phyloP scores from a whole-genome alignment of 1,140 invertebrate species.

The Calliphora vicina region DNA sequence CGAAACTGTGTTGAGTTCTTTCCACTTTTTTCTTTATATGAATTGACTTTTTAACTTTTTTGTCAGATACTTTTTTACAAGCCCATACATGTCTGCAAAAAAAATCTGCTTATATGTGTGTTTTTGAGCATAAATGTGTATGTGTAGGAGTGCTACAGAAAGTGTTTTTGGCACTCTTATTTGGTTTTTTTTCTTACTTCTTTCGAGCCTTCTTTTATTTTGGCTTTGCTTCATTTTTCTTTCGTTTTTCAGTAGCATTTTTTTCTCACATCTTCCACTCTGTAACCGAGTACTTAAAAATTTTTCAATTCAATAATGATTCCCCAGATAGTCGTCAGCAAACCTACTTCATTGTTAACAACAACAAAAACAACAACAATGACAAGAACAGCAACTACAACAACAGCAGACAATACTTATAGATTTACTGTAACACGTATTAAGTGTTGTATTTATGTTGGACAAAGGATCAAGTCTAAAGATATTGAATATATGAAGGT shows the following conservation, averaged over 20 bases:
- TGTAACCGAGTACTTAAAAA: neutral
- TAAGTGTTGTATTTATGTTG: neutral
- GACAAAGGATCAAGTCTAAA: neutral
- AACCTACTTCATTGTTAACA: conserved; percentile 10
- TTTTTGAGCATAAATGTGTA: neutral
- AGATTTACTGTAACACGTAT: neutral
- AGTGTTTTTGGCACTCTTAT: neutral
- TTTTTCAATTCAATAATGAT: conserved; percentile 17
- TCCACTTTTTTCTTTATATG: too few species aligned
- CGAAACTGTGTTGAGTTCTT: too few species aligned
- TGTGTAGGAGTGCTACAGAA: neutral
- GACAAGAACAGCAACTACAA: neutral
- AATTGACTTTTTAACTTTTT: too few species aligned
- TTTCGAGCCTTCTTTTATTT: neutral
- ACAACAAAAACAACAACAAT: neutral
- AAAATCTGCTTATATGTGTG: too few species aligned
- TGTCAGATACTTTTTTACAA: too few species aligned
- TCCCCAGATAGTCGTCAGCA: conserved; percentile 11
- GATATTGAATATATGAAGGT: neutral
- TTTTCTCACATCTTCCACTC: neutral
- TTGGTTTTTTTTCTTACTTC: neutral
- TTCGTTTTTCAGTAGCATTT: neutral
- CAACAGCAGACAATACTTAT: neutral
- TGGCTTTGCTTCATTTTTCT: neutral
- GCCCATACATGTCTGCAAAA: too few species aligned